Base-by-base conservation (phyloP, 2,888 invertebrate genomes). In the Tubulanus polymorphus region DNA sequence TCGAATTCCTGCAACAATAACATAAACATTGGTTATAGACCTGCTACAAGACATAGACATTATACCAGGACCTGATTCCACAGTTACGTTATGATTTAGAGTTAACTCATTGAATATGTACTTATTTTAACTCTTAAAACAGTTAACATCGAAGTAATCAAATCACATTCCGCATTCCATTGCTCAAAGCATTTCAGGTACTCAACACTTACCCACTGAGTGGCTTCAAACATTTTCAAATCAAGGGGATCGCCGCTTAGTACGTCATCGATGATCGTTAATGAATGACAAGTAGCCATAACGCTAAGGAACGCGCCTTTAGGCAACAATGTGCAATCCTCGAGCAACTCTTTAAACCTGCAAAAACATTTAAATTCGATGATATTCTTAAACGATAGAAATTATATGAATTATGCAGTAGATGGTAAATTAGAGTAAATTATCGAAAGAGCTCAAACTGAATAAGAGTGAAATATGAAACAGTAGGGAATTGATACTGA, bases 211-310 rank as follows among this genome's bases (percentile, higher is more conserved):
- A 76, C 77, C 81, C 81, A 82, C 50, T 71, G 70, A 18, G 78
- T 74, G 6, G 79, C 72, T 30, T 78, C 68, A 63, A 83, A 82
- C 75, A 83, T 80, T 59, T 81, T 81, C 5, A 80, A 65, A 61
- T 83, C 82, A 26, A 83, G 64, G 0, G 82, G 81, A 58, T 82
- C 80, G 3, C 82, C 82, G 15, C 71, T 66, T 1, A 81, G 55
- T 48, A 72, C 67, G 2, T 75, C 75, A 55, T 80, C 74, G 51
- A 81, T 77, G 61, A 75, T 66, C 27, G 79, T 79, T 29, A 82
- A 72, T 1, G 81, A 80, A 66, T 83, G 82, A 61, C 82, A 82
- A 2, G 79, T 73, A 27, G 81, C 82, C 77, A 83, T 78, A 57
- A 73, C 71, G 32, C 66, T 63, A 26, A 78, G 59, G 15, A 80